Percentiles rank a stretch among this genome's conserved stretches.
These are phyloP conservation scores for Macrostomum lignano DNA, from an alignment of 1,140 invertebrate genomes.

Conservation along the genomic window DNA sequence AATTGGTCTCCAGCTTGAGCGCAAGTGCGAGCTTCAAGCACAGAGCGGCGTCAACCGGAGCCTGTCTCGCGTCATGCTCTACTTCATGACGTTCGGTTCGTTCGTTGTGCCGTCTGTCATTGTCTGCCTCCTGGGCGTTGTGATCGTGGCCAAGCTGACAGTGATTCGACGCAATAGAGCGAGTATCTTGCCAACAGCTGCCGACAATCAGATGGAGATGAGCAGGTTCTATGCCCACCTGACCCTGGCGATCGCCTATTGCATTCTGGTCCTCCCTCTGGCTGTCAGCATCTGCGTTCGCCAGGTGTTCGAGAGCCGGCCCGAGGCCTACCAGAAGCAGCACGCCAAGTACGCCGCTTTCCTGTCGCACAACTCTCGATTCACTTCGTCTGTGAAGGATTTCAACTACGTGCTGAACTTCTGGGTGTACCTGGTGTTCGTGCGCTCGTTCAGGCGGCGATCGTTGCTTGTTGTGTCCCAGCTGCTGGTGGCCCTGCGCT, in stretches of 20 bases:
- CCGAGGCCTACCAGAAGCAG: background rate
- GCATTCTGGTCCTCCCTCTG: background rate
- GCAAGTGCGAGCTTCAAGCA: background rate
- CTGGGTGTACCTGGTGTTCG: background rate
- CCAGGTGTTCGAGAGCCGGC: background rate
- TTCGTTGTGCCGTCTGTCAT: background rate
- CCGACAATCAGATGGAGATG: background rate
- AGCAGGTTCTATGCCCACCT: background rate
- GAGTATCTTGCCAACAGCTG: background rate
- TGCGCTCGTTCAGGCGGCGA: background rate
- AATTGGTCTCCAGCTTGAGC: background rate
- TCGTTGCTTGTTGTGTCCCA: no score
- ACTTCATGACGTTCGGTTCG: background rate
- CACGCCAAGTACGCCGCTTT: background rate
- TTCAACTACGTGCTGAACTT: slow-evolving; percentile 1
- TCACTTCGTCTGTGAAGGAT: slow-evolving; percentile 1
- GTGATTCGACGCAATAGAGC: background rate
- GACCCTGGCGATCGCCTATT: background rate
- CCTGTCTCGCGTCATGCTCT: background rate
- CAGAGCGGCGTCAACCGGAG: background rate
- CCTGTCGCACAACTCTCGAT: background rate
- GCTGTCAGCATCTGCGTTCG: background rate
- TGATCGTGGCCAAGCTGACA: background rate
- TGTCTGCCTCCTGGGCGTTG: background rate
- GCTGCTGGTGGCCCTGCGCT: no score